Conservation (phyloP, 2,797 vertebrate genomes). For the Sphenodon punctatus region DNA sequence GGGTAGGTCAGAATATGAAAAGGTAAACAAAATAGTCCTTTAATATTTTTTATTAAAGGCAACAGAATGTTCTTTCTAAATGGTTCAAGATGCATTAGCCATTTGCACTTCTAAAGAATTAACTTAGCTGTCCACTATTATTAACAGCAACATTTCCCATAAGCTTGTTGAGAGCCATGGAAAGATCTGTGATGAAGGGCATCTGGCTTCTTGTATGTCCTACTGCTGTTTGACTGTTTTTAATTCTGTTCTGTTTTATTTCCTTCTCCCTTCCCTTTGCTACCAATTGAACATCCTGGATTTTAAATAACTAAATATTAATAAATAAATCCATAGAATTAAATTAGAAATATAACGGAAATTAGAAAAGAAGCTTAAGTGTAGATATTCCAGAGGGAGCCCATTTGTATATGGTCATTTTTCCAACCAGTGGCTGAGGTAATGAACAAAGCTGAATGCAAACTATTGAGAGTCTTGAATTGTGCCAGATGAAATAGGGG, state of each 20-base stretch:
- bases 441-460: slow-evolving; percentile 8
- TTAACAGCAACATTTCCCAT: neutral
- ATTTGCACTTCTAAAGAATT: neutral
- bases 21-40: neutral
- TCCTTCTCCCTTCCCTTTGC: neutral
- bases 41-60: neutral
- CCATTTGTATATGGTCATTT: neutral
- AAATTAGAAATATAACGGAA: neutral
- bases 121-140: neutral
- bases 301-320: neutral
- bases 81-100: neutral
- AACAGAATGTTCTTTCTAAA: neutral
- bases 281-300: neutral
- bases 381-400: neutral
- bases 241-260: neutral
- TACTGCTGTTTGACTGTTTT: neutral
- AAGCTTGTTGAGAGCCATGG: neutral
- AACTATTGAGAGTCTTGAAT: slow-evolving; percentile 14
- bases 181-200: neutral
- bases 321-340: neutral
- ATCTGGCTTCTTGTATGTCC: neutral
- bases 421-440: neutral
- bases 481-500: neutral
- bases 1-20: neutral
- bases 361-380: neutral